These are phyloP conservation scores for Rhingia campestris DNA, from an alignment of 2,888 invertebrate genomes.

Conservation along the genomic window DNA sequence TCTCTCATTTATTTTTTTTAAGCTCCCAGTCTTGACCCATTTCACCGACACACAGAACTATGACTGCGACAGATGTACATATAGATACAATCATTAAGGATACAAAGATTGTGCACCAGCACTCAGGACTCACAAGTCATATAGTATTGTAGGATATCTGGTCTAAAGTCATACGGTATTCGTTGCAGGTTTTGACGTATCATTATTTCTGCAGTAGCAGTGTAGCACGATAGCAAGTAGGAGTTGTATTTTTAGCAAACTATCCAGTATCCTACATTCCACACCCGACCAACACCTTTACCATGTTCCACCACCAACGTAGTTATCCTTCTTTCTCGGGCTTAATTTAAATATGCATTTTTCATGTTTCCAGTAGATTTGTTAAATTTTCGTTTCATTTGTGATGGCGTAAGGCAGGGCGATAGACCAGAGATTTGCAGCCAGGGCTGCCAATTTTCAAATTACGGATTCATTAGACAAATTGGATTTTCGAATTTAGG, in stretches of 20 bases:
- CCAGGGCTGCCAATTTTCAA: constrained; percentile 38
- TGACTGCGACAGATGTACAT: constrained; percentile 27
- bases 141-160: constrained; percentile 14
- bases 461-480: background rate
- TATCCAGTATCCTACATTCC: constrained; percentile 15
- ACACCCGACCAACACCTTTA: background rate
- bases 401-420: constrained; percentile 4
- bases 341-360: constrained; percentile 69
- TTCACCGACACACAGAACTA: constrained; percentile 39
- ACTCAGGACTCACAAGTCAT: background rate
- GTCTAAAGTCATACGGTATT: constrained; percentile 47
- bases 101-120: constrained; percentile 33
- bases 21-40: constrained; percentile 65
- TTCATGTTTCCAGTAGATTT: constrained; percentile 64
- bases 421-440: background rate
- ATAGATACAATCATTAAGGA: constrained; percentile 60
- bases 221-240: constrained; percentile 21
- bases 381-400: constrained; percentile 34
- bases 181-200: constrained; percentile 66
- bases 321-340: constrained; percentile 5
- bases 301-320: constrained; percentile 2
- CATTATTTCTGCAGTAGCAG: constrained; percentile 59
- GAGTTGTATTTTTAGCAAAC: constrained; percentile 27
- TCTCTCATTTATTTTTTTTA: background rate
- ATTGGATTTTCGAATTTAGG: background rate